Evolutionary conservation across 2,888 invertebrate species (phyloP).

Genomic region (Harpalus rufipes): DNA sequence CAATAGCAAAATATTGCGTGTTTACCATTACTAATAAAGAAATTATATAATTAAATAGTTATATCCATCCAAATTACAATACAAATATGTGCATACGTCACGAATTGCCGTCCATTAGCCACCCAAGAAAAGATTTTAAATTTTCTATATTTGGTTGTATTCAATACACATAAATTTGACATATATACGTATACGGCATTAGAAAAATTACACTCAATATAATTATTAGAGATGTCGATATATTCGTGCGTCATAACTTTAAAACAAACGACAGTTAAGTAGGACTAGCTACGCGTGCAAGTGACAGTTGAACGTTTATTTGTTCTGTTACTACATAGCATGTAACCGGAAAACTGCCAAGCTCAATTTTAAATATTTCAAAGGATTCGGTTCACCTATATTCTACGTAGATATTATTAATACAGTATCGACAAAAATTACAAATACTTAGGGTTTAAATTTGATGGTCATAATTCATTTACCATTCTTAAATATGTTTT

Average conservation of each 20-base stretch:
- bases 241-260: slow-evolving; percentile 50
- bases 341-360: slow-evolving; percentile 8
- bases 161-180: neutral
- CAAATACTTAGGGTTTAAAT: no score
- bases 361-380: neutral
- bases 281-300: neutral
- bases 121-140: no score
- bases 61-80: no score
- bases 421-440: neutral
- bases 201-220: slow-evolving; percentile 2
- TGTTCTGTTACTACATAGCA: slow-evolving; percentile 4
- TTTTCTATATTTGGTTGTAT: neutral
- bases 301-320: slow-evolving; percentile 31
- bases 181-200: neutral
- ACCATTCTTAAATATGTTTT: no score
- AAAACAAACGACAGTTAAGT: slow-evolving; percentile 34
- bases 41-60: no score
- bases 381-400: slow-evolving; percentile 27
- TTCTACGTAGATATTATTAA: neutral
- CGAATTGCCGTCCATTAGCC: no score
- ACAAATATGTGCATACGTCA: no score
- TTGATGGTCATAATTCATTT: no score
- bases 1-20: no score
- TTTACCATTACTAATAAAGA: no score
- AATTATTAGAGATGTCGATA: slow-evolving; percentile 9